Percentiles rank a stretch among this genome's conserved stretches.
Evolutionary conservation across 1,140 invertebrate species (phyloP).

Genomic region (Nymphalis io): DNA sequence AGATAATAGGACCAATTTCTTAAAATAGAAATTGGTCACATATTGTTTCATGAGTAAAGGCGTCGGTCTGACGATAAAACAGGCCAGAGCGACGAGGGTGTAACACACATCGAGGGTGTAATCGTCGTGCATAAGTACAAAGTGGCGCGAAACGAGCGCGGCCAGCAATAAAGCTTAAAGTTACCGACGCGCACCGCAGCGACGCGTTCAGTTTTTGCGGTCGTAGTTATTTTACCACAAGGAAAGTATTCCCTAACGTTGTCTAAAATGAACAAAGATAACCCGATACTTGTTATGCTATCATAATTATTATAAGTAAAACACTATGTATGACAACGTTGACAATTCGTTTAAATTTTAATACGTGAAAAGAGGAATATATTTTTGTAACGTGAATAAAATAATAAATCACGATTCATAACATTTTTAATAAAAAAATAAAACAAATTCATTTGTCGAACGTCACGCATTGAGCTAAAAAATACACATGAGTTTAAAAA

Average conservation of each 20-base stretch:
- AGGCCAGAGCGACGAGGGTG: not conserved
- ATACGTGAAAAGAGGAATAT: not conserved
- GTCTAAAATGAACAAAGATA: too few species aligned
- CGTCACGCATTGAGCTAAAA: too few species aligned
- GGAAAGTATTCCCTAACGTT: not conserved
- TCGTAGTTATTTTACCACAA: not conserved
- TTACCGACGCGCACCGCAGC: not conserved
- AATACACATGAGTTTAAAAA: too few species aligned
- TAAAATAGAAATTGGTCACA: not conserved
- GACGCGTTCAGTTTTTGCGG: not conserved
- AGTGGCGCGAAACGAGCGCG: not conserved
- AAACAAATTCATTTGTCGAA: too few species aligned
- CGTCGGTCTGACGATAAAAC: slow-evolving; percentile 7
- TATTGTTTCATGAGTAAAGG: not conserved
- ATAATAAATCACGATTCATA: too few species aligned
- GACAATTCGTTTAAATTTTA: not conserved
- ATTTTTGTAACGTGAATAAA: not conserved
- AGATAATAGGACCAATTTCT: too few species aligned
- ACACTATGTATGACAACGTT: too few species aligned
- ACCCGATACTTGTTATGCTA: too few species aligned
- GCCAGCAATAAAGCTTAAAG: slow-evolving; percentile 2
- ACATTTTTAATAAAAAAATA: too few species aligned
- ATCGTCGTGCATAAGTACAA: slow-evolving; percentile 6
- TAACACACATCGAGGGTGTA: slow-evolving; percentile 18
- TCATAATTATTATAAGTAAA: too few species aligned